Base-by-base conservation (phyloP, 2,888 invertebrate genomes). In the Diaperis boleti region DNA sequence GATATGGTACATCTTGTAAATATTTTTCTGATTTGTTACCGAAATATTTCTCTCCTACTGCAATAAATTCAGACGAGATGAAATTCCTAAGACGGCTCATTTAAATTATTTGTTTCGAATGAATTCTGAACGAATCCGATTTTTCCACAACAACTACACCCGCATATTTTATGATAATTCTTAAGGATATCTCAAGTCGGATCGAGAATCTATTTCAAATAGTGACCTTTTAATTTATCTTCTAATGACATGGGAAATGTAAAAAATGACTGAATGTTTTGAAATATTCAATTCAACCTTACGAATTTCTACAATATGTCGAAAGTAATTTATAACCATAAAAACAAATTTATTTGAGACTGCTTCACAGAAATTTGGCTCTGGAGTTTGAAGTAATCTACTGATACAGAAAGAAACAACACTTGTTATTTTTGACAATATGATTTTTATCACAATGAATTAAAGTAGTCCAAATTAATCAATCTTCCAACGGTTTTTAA, bases 131-230 rank as follows among this genome's bases (percentile, higher is more conserved):
- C 59, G 44, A 42, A 35, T 35, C n/a, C 31, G 54, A 26, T 17
- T 18, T 37, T 35, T 20, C 41, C 8, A 41, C 29, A 15, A 14
- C 15, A 10, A 62, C 64, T 63, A 13, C 45, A 22, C 68, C 52
- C 65, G 66, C 61, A 69, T 70, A 69, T 69, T 67, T 70, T 70
- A 70, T 70, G 66, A 66, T 68, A 70, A 70, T 70, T 56, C 55
- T 10, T 6, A n/a, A n/a, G n/a, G n/a, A 31, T 39, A 39, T 41
- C 41, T 41, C 15, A 13, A 33, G 33, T 10, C 33, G 41, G 41
- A 41, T 18, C 41, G 41, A 26, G 26, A 26, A 26, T n/a, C 26
- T 26, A 26, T 26, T 8, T 26, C 26, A 26, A 6, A 26, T 26
- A 26, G n/a, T 26, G n/a, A 26, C n/a, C 26, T 6, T 26, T 26